Base-by-base conservation (phyloP, 1,140 invertebrate genomes). In the Fopius arisanus region DNA sequence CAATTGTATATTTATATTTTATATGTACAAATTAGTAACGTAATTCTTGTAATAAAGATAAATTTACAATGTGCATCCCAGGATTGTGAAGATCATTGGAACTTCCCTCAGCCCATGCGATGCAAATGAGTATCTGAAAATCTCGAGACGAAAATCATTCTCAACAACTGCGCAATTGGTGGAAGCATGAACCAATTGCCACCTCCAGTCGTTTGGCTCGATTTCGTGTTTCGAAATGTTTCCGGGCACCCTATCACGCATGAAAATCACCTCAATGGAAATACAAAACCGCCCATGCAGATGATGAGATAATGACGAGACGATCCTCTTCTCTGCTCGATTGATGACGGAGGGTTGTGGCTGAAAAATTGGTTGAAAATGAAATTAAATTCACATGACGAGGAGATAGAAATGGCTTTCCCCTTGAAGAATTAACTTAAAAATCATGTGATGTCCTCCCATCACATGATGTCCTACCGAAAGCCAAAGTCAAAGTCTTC, bases 1-100 rank as follows among this genome's bases (percentile, higher is more conserved):
- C 81, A 82, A 79, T 86, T 88, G 86, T 88, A 88, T 88, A 88
- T 86, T 86, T 87, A 87, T 87, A 87, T 87, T 87, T 88, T 86
- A 84, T 88, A 87, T 88, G 86, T 88, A 88, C 86, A 88, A 87
- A 88, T 84, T 88, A 88, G 86, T 77, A 73, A 86, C 79, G 80
- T 87, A 87, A 86, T 86, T 86, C 83, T 87, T 87, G 86, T 86
- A 88, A 88, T 88, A 88, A 88, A 88, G 85, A 86, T 82, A 81
- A 83, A 86, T 87, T 86, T 86, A 87, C 82, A 83, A 86, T 78
- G 82, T 81, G 74, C 14, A 59, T 59, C 43, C n/a, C 19, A 26
- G 21, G 54, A 23, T 59, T 59, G 19, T 7, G 29, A 71, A 6
- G 21, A 41, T 63, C 21, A 59, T 59, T 59, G 54, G 26, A 23